phyloP scores from a whole-genome alignment of 2,797 vertebrate genomes.

The Pipistrellus pipistrellus region DNA sequence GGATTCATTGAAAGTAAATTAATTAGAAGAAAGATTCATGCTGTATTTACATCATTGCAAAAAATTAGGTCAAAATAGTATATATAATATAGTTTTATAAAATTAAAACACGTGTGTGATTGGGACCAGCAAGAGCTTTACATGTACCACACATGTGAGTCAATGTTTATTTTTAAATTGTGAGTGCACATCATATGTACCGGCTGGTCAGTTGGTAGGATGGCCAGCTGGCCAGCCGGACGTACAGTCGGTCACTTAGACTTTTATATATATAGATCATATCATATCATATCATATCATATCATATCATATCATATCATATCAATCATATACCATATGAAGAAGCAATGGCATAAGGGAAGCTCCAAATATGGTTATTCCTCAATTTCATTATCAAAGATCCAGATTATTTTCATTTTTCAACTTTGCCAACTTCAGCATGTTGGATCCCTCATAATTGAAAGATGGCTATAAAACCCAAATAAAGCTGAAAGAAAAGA shows the following conservation, averaged over 20 bases:
- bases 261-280: not conserved
- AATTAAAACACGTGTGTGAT: no score
- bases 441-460: not conserved
- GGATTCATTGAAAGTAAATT: no score
- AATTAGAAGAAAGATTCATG: no score
- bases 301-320: not conserved
- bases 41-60: no score
- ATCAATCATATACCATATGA: not conserved
- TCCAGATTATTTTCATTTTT: slow-evolving; percentile 26
- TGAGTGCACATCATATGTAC: no score
- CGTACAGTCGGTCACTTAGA: no score
- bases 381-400: not conserved
- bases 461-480: not conserved
- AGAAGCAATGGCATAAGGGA: not conserved
- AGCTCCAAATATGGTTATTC: not conserved
- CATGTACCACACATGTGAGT: no score
- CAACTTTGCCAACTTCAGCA: not conserved
- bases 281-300: no score
- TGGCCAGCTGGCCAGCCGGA: accelerated
- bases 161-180: no score
- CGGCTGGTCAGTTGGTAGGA: accelerated
- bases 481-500: not conserved
- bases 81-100: no score
- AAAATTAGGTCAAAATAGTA: no score
- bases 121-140: no score